These are phyloP conservation scores for Pharmacophagus antenor DNA, from an alignment of 2,888 invertebrate genomes.

Conservation along the genomic window DNA sequence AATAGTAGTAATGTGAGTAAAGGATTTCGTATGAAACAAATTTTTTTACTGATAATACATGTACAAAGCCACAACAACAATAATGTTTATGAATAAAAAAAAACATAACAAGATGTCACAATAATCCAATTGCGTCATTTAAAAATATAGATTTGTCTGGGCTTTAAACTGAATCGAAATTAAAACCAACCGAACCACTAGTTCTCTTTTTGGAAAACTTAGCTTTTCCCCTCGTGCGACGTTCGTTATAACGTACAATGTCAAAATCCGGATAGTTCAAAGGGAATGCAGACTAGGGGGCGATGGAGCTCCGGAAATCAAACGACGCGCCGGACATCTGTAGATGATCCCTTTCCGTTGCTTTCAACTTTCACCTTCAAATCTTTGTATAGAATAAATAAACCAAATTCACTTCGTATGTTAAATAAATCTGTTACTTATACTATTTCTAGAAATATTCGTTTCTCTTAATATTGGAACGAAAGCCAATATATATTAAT, in stretches of 20 bases:
- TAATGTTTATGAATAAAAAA: too few relatives aligned
- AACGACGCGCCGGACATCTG: conserved; percentile 41
- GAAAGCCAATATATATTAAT: too few relatives aligned
- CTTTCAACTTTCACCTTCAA: conserved; percentile 21
- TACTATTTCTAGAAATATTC: too few relatives aligned
- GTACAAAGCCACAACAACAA: too few relatives aligned
- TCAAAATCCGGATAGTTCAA: conserved; percentile 16
- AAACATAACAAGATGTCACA: too few relatives aligned
- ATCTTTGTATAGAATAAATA: conserved; percentile 16
- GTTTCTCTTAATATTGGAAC: too few relatives aligned
- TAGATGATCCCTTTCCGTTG: conserved; percentile 33
- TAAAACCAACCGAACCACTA: not conserved
- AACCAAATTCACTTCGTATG: conserved; percentile 5
- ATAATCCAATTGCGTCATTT: too few relatives aligned
- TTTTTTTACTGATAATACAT: too few relatives aligned
- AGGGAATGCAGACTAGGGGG: conserved; percentile 16
- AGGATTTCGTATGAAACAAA: too few relatives aligned
- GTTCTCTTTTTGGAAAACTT: too few relatives aligned
- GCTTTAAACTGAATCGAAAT: not conserved
- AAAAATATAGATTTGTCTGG: not conserved
- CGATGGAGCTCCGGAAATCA: conserved; percentile 39
- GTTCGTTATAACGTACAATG: not conserved
- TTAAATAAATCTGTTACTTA: not conserved
- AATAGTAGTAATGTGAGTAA: too few relatives aligned
- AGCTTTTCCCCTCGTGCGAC: not conserved